Base-by-base conservation (phyloP, 2,888 invertebrate genomes). In the Cataglyphis rosenhaueri region DNA sequence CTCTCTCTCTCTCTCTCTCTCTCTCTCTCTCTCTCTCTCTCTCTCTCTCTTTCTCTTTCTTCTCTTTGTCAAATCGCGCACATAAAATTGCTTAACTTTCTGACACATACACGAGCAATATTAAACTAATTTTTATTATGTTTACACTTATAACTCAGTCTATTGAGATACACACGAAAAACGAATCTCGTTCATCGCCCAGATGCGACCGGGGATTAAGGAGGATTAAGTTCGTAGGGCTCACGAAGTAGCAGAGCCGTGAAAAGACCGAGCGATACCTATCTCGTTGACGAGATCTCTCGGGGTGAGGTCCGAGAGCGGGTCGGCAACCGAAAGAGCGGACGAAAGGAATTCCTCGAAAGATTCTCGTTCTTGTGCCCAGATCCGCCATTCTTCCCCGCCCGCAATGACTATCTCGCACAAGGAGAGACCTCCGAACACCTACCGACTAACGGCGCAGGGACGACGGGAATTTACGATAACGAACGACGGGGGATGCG, bases 281-380 rank as follows among this genome's bases (percentile, higher is more conserved):
- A 89, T 89, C 87, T 87, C 78, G 70, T 85, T 85, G 83, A 82
- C 59, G 61, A 75, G 85, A 86, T 86, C 75, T 76, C 65, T 15
- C 81, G 79, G 68, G 81, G 62, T 76, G 65, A 78, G 68, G 1
- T 83, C 64, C 57, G 48, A 64, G 59, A 64, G 55, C 57, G 57
- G 82, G 64, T 66, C 59, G 55, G 79, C 29, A 74, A 81, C 59
- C 70, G 81, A 84, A 85, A 79, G 64, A 71, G 81, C 66, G 64
- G 38, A 61, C 57, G 82, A 78, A 82, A 84, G 78, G 81, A 82
- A 86, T 88, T 85, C 81, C 59, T 44, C 52, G 79, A 82, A 86
- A 83, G 62, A 15, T 35, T 70, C 75, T 35, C 74, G 55, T 57
- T 66, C 62, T 79, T 78, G 65, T 48, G 66, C 32, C 55, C 44